Conservation (phyloP, 2,888 invertebrate genomes). For the Drosophila histrio region DNA sequence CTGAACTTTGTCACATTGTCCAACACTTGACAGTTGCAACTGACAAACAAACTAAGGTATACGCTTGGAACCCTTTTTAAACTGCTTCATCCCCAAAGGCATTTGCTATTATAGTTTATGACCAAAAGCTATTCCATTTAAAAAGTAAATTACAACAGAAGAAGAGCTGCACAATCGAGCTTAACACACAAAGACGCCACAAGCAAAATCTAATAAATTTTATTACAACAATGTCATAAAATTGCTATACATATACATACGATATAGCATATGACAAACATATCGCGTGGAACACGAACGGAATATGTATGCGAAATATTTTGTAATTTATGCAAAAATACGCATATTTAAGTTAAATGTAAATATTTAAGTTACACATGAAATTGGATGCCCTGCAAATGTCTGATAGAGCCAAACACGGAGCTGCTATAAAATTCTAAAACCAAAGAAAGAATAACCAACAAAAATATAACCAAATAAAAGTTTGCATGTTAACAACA, state of each 20-base stretch:
- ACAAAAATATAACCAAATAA: not conserved
- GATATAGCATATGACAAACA: constrained; percentile 35
- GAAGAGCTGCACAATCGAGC: constrained; percentile 48
- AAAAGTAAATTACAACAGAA: constrained; percentile 61
- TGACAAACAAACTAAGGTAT: not conserved
- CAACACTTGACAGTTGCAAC: constrained; percentile 22
- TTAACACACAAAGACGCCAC: constrained; percentile 55
- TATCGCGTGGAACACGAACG: constrained; percentile 62
- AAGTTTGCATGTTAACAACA: constrained; percentile 2
- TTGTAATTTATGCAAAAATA: constrained; percentile 75
- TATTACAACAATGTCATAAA: constrained; percentile 75
- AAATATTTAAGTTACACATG: constrained; percentile 75
- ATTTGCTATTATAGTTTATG: constrained; percentile 72
- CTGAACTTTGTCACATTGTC: constrained; percentile 11
- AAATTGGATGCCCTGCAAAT: constrained; percentile 66
- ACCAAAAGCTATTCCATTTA: constrained; percentile 61
- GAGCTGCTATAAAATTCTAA: constrained; percentile 62
- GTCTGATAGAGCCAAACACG: constrained; percentile 59
- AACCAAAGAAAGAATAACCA: constrained; percentile 47
- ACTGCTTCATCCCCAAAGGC: constrained; percentile 45
- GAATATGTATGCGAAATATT: constrained; percentile 60
- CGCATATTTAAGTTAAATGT: constrained; percentile 78
- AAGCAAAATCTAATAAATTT: constrained; percentile 74
- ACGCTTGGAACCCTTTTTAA: constrained; percentile 36
- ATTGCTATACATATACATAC: constrained; percentile 25